A percentile compares a stretch with the other conserved stretches of the same genome.
phyloP scores from a whole-genome alignment of 2,113 vertebrate species.

The Callospermophilus lateralis region DNA sequence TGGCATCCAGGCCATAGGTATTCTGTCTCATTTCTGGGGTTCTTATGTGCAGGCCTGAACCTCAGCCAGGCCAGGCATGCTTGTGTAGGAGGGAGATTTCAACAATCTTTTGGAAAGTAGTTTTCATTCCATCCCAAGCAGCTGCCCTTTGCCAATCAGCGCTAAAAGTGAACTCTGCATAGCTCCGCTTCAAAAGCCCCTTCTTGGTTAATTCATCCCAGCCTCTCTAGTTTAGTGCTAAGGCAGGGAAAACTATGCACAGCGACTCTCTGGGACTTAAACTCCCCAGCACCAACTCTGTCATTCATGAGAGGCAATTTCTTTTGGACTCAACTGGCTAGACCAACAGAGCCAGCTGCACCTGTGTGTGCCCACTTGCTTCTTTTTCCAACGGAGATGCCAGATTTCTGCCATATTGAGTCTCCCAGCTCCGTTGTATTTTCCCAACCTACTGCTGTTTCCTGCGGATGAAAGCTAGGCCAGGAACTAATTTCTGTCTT shows the following conservation, averaged over 20 bases:
- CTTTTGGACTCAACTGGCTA: neutral
- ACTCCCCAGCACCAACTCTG: rapidly evolving
- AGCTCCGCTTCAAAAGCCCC: neutral
- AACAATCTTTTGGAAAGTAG: conserved; percentile 33
- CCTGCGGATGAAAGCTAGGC: neutral
- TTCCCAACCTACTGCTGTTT: rapidly evolving
- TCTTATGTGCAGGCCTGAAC: neutral
- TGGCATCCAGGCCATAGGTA: neutral
- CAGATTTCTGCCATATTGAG: neutral
- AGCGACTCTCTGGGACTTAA: neutral
- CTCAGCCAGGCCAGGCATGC: conserved; percentile 8
- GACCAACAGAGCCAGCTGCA: no score
- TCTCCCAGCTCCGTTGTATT: neutral
- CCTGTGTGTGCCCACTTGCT: neutral
- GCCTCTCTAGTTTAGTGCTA: neutral
- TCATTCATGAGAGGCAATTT: neutral
- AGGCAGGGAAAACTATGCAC: neutral
- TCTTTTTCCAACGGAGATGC: neutral
- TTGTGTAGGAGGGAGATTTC: neutral
- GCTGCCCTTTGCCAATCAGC: conserved; percentile 50
- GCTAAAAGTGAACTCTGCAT: neutral
- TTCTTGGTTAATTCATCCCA: neutral
- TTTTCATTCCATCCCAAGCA: conserved; percentile 52
- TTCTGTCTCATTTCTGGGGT: neutral
- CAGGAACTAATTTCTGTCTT: neutral